Conservation (phyloP, 2,888 invertebrate genomes). For the Drosophila mercatorum region DNA sequence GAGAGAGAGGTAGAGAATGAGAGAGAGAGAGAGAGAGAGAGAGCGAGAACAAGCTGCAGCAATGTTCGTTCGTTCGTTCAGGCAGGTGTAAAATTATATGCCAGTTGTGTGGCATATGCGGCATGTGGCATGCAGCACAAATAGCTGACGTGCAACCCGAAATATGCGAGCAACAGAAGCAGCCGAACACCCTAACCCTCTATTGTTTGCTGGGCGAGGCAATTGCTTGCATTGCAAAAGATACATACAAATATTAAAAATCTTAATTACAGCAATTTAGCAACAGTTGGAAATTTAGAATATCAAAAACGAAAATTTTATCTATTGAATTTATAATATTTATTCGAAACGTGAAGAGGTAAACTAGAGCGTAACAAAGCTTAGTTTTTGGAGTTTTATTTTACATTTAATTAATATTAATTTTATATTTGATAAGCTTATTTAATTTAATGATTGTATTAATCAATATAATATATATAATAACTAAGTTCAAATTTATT, state of each 20-base stretch:
- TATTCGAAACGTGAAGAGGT: no score
- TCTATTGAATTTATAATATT: no score
- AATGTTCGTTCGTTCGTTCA: conserved; percentile 5
- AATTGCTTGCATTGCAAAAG: background rate
- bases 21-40: conserved; percentile 18
- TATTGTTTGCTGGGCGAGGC: conserved; percentile 9
- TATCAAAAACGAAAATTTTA: background rate
- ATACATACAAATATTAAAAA: background rate
- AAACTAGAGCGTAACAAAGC: no score
- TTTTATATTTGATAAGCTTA: no score
- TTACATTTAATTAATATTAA: no score
- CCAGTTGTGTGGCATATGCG: conserved; percentile 51
- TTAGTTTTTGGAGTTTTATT: no score
- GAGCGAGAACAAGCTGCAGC: conserved; percentile 10
- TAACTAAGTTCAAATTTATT: no score
- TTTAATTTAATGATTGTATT: no score
- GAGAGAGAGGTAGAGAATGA: no score
- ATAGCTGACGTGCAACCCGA: conserved; percentile 55
- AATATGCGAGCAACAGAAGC: conserved; percentile 12
- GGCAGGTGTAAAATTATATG: conserved; percentile 75
- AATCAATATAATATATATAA: no score
- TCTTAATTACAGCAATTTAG: background rate
- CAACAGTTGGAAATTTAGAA: background rate
- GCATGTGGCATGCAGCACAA: conserved; percentile 29
- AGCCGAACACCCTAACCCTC: background rate